phyloP scores from a whole-genome alignment of 2,888 invertebrate genomes.

The Brachylomia viminalis region DNA sequence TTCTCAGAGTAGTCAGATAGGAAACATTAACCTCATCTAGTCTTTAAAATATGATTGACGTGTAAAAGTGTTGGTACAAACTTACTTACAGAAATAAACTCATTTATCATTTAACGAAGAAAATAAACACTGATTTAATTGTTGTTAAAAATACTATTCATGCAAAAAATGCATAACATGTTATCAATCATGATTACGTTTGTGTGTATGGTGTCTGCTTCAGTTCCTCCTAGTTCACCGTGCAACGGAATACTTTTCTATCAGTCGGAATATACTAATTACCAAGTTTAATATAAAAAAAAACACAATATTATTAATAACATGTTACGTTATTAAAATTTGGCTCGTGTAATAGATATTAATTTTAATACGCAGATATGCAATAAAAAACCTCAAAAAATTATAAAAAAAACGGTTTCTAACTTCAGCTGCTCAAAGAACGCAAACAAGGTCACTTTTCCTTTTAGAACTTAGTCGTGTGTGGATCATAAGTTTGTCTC shows the following conservation, averaged over 20 bases:
- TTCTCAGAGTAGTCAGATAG: no score
- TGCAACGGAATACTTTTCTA: slow-evolving; percentile 8
- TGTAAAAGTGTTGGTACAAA: no score
- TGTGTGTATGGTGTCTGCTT: not conserved
- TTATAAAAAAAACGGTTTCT: not conserved
- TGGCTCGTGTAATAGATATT: not conserved
- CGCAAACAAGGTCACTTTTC: slow-evolving; percentile 15
- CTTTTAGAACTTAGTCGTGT: slow-evolving; percentile 31
- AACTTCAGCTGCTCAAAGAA: slow-evolving; percentile 9
- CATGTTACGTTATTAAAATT: not conserved
- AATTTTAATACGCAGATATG: slow-evolving; percentile 5
- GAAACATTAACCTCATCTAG: no score
- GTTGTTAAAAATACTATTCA: not conserved
- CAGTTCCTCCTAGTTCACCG: not conserved
- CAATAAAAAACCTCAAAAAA: not conserved
- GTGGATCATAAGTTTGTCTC: slow-evolving; percentile 33
- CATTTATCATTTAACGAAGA: no score
- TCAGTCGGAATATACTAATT: not conserved
- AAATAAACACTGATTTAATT: not conserved
- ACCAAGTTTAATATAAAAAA: slow-evolving; percentile 5
- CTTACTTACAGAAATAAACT: no score
- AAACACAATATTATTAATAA: not conserved
- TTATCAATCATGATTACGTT: slow-evolving; percentile 17
- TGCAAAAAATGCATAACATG: not conserved
- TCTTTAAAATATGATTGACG: no score